Percentiles rank a stretch among this genome's conserved stretches.
phyloP scores from a whole-genome alignment of 2,797 vertebrate species.

The Tokudaia muenninki region DNA sequence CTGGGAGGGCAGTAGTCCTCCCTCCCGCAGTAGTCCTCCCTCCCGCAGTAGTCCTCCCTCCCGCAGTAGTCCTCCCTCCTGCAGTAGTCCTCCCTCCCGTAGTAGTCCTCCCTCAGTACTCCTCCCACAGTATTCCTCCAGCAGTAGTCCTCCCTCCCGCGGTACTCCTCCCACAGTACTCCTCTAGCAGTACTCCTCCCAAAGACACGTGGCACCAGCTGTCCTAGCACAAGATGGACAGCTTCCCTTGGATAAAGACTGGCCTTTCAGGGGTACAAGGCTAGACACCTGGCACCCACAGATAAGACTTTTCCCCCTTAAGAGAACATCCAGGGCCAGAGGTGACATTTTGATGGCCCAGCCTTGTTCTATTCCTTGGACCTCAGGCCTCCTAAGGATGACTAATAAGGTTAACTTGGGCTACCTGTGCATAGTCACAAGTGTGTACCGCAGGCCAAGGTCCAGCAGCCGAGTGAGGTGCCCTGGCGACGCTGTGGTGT shows the following conservation, averaged over 20 bases:
- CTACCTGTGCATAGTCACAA: neutral
- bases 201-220: neutral
- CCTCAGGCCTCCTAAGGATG: neutral
- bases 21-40: too few relatives aligned
- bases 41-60: neutral
- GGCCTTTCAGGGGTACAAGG: neutral
- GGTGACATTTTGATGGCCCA: neutral
- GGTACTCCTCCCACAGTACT: too few relatives aligned
- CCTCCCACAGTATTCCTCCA: too few relatives aligned
- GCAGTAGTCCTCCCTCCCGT: too few relatives aligned
- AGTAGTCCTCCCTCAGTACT: too few relatives aligned
- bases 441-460: rapidly evolving
- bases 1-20: rapidly evolving
- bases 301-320: neutral
- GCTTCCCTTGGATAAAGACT: neutral
- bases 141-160: too few relatives aligned
- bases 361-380: neutral
- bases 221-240: neutral
- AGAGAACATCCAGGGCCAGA: neutral
- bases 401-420: neutral
- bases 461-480: neutral
- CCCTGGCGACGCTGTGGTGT: neutral
- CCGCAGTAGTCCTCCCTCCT: too few relatives aligned
- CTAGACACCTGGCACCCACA: neutral
- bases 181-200: too few relatives aligned